These are phyloP conservation scores for Rousettus madagascariensis DNA, from an alignment of 2,797 vertebrate species.

Conservation along the genomic window DNA sequence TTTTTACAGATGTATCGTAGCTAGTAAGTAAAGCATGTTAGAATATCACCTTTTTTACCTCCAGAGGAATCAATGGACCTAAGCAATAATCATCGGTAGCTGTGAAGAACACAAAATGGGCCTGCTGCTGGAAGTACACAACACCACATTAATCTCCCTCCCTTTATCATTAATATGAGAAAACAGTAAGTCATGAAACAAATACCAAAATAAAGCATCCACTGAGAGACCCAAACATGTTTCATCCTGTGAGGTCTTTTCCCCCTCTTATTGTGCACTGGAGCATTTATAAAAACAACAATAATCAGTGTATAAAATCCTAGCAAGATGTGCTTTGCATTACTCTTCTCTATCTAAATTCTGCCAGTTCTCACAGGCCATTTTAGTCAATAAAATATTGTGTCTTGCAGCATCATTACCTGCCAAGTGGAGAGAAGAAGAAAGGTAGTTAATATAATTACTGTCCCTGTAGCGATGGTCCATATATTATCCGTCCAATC, in stretches of 20 bases:
- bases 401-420: not conserved
- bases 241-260: not conserved
- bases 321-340: not conserved
- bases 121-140: not conserved
- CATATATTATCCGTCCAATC: not conserved
- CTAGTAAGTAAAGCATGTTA: not conserved
- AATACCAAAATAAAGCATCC: not conserved
- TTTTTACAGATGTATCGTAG: not conserved
- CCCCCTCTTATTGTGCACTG: not conserved
- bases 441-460: conserved; percentile 12
- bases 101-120: not conserved
- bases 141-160: not conserved
- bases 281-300: not conserved
- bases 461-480: not conserved
- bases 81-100: not conserved
- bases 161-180: conserved; percentile 5
- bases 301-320: not conserved
- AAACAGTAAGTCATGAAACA: not conserved
- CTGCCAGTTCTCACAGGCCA: not conserved
- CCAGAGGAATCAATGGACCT: not conserved
- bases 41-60: not conserved
- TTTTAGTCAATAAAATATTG: conserved; percentile 16
- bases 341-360: not conserved
- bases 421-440: conserved; percentile 3
- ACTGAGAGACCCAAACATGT: not conserved